These are phyloP conservation scores for Athalia rosae DNA, from an alignment of 2,888 invertebrate genomes.

Conservation along the genomic window DNA sequence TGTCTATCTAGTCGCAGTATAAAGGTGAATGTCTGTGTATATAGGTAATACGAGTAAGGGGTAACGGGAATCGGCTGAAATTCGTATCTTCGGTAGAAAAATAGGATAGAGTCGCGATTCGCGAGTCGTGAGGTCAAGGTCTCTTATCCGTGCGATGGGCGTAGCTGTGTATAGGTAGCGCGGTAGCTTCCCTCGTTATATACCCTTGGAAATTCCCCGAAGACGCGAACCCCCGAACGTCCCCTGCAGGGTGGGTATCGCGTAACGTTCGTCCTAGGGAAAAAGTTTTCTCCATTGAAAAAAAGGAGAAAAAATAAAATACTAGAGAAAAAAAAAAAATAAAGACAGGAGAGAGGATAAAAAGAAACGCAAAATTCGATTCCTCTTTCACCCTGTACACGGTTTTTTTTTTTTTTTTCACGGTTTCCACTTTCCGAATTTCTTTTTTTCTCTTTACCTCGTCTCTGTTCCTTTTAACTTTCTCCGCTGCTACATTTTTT, in stretches of 20 bases:
- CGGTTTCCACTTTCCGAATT: constrained; percentile 41
- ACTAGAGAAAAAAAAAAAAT: neutral
- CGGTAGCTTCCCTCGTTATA: neutral
- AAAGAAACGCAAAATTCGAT: constrained; percentile 16
- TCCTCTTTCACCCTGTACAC: neutral
- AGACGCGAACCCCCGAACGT: neutral
- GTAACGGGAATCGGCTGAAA: too few relatives aligned
- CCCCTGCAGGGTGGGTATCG: neutral
- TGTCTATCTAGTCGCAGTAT: neutral
- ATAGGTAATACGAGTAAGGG: too few relatives aligned
- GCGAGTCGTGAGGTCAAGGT: neutral
- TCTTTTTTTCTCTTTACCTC: constrained; percentile 29
- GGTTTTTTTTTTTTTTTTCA: constrained; percentile 12
- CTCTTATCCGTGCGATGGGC: neutral
- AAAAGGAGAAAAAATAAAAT: neutral
- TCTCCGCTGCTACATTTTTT: neutral
- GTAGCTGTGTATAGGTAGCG: too few relatives aligned
- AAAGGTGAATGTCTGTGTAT: too few relatives aligned
- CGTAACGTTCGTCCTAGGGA: constrained; percentile 6
- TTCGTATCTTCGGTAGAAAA: too few relatives aligned
- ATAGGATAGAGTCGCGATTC: too few relatives aligned
- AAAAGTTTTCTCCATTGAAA: constrained; percentile 21
- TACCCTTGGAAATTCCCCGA: constrained; percentile 2
- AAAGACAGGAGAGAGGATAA: neutral
- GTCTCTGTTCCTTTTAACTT: constrained; percentile 34